Percentiles rank a stretch among this genome's conserved stretches.
These are phyloP conservation scores for Arrhopalites spinosus DNA, from an alignment of 2,888 invertebrate genomes.

Conservation along the genomic window DNA sequence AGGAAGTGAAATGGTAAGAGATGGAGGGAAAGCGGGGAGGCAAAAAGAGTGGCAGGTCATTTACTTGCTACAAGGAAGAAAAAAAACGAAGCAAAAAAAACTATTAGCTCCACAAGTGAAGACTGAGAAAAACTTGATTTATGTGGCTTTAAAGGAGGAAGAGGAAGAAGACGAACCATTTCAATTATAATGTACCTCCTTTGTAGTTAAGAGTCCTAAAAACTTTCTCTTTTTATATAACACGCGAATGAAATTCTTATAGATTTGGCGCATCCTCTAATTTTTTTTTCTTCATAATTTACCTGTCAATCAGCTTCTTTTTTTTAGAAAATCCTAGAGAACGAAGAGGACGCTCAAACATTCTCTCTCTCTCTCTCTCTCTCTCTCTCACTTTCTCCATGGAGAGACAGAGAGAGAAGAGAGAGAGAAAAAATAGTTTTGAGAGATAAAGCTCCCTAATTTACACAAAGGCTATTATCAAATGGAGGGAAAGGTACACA, in stretches of 20 bases:
- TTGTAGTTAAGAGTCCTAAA: no score
- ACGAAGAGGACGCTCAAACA: no score
- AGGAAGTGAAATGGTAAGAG: neutral
- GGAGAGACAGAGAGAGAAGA: no score
- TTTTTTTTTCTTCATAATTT: neutral
- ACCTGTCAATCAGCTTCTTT: neutral
- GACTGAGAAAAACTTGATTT: slow-evolving; percentile 12
- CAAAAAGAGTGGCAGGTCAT: slow-evolving; percentile 6
- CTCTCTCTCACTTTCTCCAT: no score
- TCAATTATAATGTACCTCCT: neutral
- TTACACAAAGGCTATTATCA: no score
- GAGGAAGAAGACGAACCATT: neutral
- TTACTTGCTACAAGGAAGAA: slow-evolving; percentile 1
- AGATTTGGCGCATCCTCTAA: no score
- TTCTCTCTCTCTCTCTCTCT: no score
- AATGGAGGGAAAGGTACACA: no score
- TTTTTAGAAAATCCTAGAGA: neutral
- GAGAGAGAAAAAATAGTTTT: no score
- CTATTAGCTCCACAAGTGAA: slow-evolving; percentile 12
- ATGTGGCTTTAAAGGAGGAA: neutral
- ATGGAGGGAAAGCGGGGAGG: neutral
- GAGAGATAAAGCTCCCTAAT: no score
- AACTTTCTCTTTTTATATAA: no score
- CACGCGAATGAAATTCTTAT: no score
- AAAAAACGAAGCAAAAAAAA: neutral